Evolutionary conservation across 2,113 vertebrate species (phyloP), one percentile per base, ranked within the genome.

Genomic region (Strix uralensis): DNA sequence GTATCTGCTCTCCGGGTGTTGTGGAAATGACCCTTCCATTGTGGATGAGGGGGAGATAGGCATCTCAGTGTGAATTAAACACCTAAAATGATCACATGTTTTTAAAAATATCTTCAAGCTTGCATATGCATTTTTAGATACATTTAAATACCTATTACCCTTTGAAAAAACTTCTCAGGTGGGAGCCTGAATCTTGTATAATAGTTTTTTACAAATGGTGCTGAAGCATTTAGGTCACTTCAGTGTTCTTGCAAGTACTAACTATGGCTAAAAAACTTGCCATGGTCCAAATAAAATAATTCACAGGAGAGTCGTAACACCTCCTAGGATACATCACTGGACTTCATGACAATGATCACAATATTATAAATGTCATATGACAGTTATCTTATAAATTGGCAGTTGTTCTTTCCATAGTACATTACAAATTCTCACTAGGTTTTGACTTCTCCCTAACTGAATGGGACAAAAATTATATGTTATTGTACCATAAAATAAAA

Each of bases 321-420:
- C 18, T 44, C 27, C 11, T 82, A 18, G 13, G 13, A 40, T 72
- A 52, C 9, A 40, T 38, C 11, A 21, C 13, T 47, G 18, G 23
- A n/a, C 17, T 74, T 57, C 26, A 25, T 17, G 9, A 57, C 17
- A 91, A 38, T 59, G n/a, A 61, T 16, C 29, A 52, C 5, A 11
- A 20, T 4, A 10, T 51, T 67, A 27, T 25, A 69, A 89, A 26
- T 23, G 27, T 1, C 44, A 27, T 40, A 36, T 18, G 8, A 61
- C 10, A 44, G 10, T 23, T 89, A 10, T 27, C 7, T 71, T 71
- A n/a, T 13, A 72, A 52, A n/a, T 4, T 5, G 2, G 6, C 2
- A 74, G 10, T 19, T 0, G 0, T 66, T 72, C 8, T 82, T 79
- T 73, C 73, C 6, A 38, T 38, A 27, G n/a, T 17, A 10, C 0